Conservation (phyloP, 1,140 invertebrate species). For the roundworm (Caenorhabditis elegans) region WBcel235 BX284604.4:10332501-10333000, state of each 20-base stretch:
- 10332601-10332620: conserved; percentile 6
- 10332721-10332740: conserved; percentile 5
- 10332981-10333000: background rate
- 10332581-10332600: background rate
- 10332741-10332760: background rate
- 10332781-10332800: conserved; percentile 15
- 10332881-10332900: background rate
- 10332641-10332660: background rate
- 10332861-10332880: background rate
- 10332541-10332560: background rate
- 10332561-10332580: background rate
- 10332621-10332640: background rate
- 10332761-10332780: background rate
- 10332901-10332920: background rate
- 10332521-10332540: background rate
- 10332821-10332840: background rate
- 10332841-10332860: background rate
- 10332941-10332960: background rate
- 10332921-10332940: background rate
- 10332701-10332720: background rate
- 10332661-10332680: background rate
- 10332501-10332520: background rate
- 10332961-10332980: conserved; percentile 2
- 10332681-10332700: background rate
- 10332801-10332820: too few relatives aligned